Evolutionary conservation across 2,113 vertebrate genomes (phyloP).

Genomic region (Dicaeum eximium): DNA sequence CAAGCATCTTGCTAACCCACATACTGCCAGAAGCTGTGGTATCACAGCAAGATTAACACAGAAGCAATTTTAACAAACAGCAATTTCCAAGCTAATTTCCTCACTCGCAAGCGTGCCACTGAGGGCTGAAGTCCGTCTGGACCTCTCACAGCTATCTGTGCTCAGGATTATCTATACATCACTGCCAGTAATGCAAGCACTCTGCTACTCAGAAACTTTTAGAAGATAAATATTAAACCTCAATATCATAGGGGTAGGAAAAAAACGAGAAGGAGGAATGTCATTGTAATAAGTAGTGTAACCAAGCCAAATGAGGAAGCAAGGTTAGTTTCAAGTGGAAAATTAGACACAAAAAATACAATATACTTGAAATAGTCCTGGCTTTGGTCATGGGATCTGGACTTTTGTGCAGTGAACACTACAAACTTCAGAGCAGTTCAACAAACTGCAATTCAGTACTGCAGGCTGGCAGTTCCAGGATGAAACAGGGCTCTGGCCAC

Average conservation of each 20-base stretch:
- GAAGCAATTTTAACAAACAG: constrained; percentile 1
- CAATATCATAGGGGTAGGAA: background rate
- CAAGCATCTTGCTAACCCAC: constrained; percentile 28
- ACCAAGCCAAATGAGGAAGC: background rate
- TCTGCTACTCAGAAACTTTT: background rate
- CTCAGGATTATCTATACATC: background rate
- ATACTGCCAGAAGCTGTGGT: background rate
- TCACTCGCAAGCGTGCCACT: background rate
- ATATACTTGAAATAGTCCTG: background rate
- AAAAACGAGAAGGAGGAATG: background rate
- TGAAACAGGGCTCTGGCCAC: background rate
- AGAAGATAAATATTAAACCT: constrained; percentile 8
- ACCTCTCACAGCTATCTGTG: background rate
- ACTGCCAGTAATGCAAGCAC: background rate
- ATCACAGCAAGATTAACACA: background rate
- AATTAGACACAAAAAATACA: background rate
- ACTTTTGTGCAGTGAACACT: background rate
- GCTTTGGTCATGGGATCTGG: background rate
- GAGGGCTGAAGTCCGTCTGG: background rate
- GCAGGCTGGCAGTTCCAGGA: background rate
- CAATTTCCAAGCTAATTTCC: background rate
- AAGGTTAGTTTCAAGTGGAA: background rate
- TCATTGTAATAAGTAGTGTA: background rate
- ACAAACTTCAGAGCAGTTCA: background rate
- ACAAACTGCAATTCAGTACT: background rate